These are phyloP conservation scores for Mormyrops boulengeri DNA, from an alignment of 2,797 vertebrate species.

Conservation along the genomic window DNA sequence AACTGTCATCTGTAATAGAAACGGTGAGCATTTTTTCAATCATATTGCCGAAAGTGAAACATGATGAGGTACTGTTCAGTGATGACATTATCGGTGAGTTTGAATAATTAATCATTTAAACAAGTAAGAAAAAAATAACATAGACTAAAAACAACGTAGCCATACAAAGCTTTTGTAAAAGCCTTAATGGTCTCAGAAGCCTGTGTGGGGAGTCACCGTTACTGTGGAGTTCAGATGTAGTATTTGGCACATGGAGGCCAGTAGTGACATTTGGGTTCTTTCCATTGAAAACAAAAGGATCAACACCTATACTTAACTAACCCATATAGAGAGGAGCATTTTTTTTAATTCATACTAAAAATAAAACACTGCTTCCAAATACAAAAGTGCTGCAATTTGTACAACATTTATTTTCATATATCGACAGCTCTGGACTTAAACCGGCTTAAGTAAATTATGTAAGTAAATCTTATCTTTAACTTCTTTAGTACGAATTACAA, in stretches of 20 bases:
- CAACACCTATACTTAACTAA: slow-evolving; percentile 40
- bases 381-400: not conserved
- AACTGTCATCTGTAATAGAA: slow-evolving; percentile 46
- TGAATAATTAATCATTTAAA: not conserved
- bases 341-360: not conserved
- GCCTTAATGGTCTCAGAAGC: not conserved
- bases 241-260: slow-evolving; percentile 25
- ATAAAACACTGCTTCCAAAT: not conserved
- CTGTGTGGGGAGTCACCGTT: not conserved
- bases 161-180: not conserved
- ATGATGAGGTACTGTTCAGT: not conserved
- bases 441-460: not conserved
- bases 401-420: not conserved
- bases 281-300: slow-evolving; percentile 25
- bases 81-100: not conserved
- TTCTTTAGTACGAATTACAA: not conserved
- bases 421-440: not conserved
- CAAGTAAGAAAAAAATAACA: not conserved
- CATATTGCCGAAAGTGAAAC: not conserved
- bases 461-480: not conserved
- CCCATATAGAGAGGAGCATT: slow-evolving; percentile 9
- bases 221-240: slow-evolving; percentile 18
- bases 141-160: not conserved
- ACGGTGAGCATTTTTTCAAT: slow-evolving; percentile 10
- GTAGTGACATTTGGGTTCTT: slow-evolving; percentile 26